phyloP scores from a whole-genome alignment of 30 jellyfish, hydroid and myxozoan species.

The Aurelia sp. region DNA sequence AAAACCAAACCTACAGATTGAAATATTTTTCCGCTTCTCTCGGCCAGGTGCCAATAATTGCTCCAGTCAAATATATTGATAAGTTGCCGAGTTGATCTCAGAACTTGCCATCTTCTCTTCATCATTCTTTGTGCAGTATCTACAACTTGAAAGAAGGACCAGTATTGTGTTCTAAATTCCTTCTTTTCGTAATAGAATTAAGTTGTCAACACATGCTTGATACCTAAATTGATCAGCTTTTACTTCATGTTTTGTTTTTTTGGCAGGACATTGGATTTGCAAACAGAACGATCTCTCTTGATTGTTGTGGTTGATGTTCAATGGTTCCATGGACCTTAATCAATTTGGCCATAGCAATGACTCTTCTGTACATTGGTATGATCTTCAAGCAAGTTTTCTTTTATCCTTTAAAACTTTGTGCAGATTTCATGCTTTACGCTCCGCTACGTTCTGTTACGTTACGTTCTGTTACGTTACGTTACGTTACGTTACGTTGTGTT shows the following conservation, averaged over 20 bases:
- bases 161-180: no score
- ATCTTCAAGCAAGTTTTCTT: not conserved
- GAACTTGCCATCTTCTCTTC: no score
- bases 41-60: no score
- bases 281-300: constrained; percentile 40
- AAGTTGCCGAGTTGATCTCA: no score
- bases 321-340: constrained; percentile 14
- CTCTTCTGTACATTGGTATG: constrained; percentile 28
- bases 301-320: constrained; percentile 30
- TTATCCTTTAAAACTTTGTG: not conserved
- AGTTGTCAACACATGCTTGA: not conserved
- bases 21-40: no score
- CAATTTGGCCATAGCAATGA: constrained; percentile 24
- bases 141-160: no score
- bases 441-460: no score
- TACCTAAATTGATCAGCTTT: not conserved
- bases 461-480: not conserved
- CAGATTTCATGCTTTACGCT: no score
- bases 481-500: not conserved
- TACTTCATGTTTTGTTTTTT: not conserved
- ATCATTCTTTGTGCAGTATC: no score
- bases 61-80: no score
- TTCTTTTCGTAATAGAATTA: no score
- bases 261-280: constrained; percentile 52
- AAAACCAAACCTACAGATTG: no score